These are phyloP conservation scores for Pollimyrus isidori DNA, from an alignment of 2,113 vertebrate species.

Conservation along the genomic window DNA sequence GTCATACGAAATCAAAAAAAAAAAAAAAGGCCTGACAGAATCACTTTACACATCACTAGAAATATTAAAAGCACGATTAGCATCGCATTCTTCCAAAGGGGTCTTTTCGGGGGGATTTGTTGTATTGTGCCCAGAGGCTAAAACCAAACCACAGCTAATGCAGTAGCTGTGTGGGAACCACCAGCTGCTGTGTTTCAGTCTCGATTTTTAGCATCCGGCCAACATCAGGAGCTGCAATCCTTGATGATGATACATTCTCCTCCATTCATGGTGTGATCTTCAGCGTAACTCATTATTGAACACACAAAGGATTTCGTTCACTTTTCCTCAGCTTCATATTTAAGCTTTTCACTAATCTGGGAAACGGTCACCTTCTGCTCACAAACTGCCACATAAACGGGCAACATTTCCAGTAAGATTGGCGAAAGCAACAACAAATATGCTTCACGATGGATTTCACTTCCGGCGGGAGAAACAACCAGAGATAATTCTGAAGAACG, in stretches of 20 bases:
- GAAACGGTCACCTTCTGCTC: background rate
- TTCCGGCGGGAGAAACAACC: background rate
- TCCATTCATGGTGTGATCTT: background rate
- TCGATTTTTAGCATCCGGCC: background rate
- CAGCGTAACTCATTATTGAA: background rate
- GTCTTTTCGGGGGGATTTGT: background rate
- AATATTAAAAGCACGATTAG: background rate
- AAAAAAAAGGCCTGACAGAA: background rate
- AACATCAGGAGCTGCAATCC: background rate
- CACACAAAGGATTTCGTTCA: background rate
- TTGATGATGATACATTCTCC: background rate
- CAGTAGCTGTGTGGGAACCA: background rate
- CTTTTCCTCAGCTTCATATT: background rate
- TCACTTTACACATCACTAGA: background rate
- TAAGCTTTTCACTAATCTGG: background rate
- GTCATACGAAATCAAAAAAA: background rate
- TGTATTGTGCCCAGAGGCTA: background rate
- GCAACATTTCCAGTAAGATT: background rate
- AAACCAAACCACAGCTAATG: background rate
- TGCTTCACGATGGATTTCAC: background rate
- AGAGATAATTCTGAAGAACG: background rate
- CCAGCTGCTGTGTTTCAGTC: background rate
- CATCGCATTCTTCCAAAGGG: background rate
- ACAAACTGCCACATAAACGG: background rate
- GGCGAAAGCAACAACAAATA: background rate